Evolutionary conservation across 2,113 vertebrate genomes (phyloP).

Genomic region (Hydropotes inermis): DNA sequence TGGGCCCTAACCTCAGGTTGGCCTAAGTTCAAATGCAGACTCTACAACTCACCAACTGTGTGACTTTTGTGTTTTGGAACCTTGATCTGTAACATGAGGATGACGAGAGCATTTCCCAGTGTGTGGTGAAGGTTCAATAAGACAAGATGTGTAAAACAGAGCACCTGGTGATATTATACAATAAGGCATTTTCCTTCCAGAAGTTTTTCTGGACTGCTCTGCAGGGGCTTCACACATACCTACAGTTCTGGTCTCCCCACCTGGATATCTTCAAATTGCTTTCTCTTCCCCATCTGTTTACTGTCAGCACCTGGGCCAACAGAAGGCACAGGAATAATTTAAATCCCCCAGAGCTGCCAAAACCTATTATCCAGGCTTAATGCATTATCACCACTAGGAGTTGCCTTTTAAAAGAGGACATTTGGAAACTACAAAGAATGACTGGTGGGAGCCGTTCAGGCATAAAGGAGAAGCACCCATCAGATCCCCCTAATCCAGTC

Average conservation of each 20-base stretch:
- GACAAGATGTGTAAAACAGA: background rate
- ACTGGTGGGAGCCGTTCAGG: background rate
- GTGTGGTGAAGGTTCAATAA: background rate
- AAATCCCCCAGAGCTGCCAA: slow-evolving; percentile 31
- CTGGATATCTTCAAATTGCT: background rate
- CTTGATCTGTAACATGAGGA: background rate
- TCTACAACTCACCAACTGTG: background rate
- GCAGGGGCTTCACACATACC: background rate
- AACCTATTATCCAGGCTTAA: background rate
- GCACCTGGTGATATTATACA: background rate
- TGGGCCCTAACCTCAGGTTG: background rate
- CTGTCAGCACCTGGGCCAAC: background rate
- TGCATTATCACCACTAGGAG: background rate
- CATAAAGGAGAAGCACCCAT: background rate
- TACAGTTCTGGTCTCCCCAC: background rate
- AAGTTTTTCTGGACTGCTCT: background rate
- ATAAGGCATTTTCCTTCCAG: background rate
- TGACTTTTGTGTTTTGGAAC: background rate
- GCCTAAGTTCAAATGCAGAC: background rate
- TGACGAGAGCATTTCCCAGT: background rate
- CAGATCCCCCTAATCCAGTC: background rate
- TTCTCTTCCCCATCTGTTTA: slow-evolving; percentile 19
- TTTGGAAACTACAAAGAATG: background rate
- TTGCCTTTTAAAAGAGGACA: background rate
- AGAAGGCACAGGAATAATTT: background rate